These are phyloP conservation scores for Perccottus glenii DNA, from an alignment of 2,113 vertebrate species.

Conservation along the genomic window DNA sequence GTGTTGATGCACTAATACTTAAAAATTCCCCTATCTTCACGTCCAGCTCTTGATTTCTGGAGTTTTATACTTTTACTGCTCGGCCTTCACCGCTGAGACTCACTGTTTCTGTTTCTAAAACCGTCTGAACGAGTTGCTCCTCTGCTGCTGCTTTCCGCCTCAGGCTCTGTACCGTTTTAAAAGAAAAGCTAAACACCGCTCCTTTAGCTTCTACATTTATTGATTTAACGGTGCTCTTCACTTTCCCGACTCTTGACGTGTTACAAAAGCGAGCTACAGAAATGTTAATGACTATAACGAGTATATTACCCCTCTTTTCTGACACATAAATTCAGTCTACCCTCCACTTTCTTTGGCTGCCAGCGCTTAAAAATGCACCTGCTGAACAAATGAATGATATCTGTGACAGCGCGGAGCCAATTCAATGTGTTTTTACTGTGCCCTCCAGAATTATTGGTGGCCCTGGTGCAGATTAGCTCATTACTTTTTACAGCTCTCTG, in stretches of 20 bases:
- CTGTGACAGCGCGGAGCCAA: slow-evolving; percentile 43
- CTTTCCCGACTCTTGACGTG: slow-evolving; percentile 15
- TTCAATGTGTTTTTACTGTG: slow-evolving; percentile 44
- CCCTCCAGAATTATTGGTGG: slow-evolving; percentile 56
- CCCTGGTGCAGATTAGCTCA: slow-evolving; percentile 63
- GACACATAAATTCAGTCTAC: background rate
- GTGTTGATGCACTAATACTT: too few species aligned
- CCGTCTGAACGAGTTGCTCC: background rate
- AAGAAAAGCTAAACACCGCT: slow-evolving; percentile 42
- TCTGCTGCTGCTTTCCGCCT: slow-evolving; percentile 16
- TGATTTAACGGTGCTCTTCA: background rate
- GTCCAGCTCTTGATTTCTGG: background rate
- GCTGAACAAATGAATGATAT: slow-evolving; percentile 52
- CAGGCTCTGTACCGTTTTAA: slow-evolving; percentile 32
- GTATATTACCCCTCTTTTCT: slow-evolving; percentile 1
- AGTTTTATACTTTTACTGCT: slow-evolving; percentile 1
- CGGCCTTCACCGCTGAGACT: background rate
- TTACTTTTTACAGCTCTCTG: slow-evolving; percentile 62
- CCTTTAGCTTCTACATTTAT: background rate
- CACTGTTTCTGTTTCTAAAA: slow-evolving; percentile 6
- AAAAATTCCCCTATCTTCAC: too few species aligned
- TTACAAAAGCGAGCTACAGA: slow-evolving; percentile 6
- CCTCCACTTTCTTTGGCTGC: slow-evolving; percentile 4
- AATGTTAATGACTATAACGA: slow-evolving; percentile 10
- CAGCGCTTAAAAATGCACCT: slow-evolving; percentile 29